Conservation (phyloP, 2,113 vertebrate genomes). For the Mirounga angustirostris region DNA sequence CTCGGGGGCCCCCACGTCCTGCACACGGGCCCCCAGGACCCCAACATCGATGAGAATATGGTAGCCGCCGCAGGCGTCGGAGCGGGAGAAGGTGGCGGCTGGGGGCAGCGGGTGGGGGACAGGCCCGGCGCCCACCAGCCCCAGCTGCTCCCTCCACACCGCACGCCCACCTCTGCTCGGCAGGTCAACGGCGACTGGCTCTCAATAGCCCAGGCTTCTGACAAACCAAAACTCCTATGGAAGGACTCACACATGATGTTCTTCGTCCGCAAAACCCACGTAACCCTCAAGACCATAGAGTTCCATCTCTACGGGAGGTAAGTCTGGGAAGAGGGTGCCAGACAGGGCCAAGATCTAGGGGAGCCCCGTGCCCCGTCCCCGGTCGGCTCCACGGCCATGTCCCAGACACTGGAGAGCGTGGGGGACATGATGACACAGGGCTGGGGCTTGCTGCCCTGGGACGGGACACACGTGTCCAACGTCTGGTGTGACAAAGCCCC, state of each 20-base stretch:
- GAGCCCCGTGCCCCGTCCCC: background rate
- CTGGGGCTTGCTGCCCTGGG: background rate
- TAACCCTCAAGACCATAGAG: too few species aligned
- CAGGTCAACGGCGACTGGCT: background rate
- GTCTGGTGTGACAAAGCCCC: background rate
- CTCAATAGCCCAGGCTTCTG: background rate
- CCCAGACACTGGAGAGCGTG: accelerated
- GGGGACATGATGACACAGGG: background rate
- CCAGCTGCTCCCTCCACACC: background rate
- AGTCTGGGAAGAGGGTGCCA: background rate
- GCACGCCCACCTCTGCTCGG: background rate
- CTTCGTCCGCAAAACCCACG: background rate
- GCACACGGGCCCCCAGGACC: background rate
- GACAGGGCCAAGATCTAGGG: background rate
- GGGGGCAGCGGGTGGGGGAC: background rate
- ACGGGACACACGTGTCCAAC: background rate
- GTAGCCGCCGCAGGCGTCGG: background rate
- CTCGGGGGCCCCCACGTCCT: background rate
- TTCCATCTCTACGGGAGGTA: background rate
- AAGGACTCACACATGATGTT: accelerated
- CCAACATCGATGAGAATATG: background rate
- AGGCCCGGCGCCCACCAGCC: accelerated
- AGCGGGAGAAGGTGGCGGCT: background rate
- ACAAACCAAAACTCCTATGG: accelerated
- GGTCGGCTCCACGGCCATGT: background rate